Conservation (phyloP, 2,113 vertebrate genomes). For the Lycaon pictus region DNA sequence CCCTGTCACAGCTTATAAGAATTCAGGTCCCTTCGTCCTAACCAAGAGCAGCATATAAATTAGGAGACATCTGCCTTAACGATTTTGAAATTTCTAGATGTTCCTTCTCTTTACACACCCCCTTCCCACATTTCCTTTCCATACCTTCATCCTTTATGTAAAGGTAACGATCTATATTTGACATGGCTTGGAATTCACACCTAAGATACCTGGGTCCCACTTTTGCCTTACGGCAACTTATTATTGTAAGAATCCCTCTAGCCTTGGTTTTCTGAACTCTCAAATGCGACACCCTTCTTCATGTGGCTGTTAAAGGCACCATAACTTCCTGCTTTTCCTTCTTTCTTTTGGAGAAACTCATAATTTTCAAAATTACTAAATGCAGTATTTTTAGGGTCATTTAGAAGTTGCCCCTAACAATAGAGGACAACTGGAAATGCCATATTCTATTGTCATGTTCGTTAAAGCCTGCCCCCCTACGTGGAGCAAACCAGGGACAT, state of each 20-base stretch:
- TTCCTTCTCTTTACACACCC: background rate
- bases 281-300: background rate
- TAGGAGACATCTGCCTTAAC: background rate
- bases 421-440: background rate
- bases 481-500: background rate
- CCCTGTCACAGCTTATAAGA: slow-evolving; percentile 70
- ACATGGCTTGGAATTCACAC: background rate
- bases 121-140: background rate
- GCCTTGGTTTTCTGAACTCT: background rate
- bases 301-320: background rate
- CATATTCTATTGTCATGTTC: background rate
- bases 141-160: background rate
- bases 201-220: background rate
- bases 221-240: background rate
- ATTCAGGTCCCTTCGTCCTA: slow-evolving; percentile 62
- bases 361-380: background rate
- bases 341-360: background rate
- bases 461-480: background rate
- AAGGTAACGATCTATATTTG: background rate
- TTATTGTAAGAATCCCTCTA: background rate
- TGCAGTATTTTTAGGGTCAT: background rate
- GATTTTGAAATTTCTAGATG: background rate
- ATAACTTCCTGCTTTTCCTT: background rate
- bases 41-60: background rate
- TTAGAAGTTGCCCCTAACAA: background rate